Percentiles rank a stretch among this genome's conserved stretches.
Conservation (phyloP, 2,113 vertebrate species). For the Lepus timidus region DNA sequence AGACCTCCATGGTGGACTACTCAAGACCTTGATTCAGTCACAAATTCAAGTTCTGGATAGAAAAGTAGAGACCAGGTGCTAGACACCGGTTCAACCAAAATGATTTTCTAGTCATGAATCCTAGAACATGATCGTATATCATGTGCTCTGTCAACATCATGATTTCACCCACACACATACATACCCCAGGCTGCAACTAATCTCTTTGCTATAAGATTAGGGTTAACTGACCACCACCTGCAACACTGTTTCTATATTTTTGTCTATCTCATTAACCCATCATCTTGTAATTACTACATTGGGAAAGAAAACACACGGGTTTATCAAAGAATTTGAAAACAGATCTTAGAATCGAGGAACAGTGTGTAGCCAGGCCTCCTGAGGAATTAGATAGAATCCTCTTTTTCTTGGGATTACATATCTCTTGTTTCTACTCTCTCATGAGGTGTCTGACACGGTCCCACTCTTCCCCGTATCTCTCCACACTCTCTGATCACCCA, state of each 20-base stretch:
- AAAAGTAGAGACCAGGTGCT: not conserved
- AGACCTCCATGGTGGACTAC: not conserved
- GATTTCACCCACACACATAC: not conserved
- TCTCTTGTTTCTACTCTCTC: not conserved
- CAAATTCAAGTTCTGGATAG: not conserved
- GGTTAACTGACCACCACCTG: not conserved
- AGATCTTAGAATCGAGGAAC: not conserved
- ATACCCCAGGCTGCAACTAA: not conserved
- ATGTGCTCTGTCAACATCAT: not conserved
- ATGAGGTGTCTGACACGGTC: not conserved
- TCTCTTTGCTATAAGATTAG: not conserved
- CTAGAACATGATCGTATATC: not conserved
- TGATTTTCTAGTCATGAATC: not conserved
- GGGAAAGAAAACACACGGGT: not conserved
- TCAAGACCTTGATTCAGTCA: no score
- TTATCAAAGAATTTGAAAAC: not conserved
- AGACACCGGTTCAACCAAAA: not conserved
- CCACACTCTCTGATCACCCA: not conserved
- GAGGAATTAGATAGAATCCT: not conserved
- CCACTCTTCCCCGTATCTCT: not conserved
- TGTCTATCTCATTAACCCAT: not conserved
- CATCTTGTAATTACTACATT: not conserved
- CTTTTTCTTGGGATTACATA: not conserved
- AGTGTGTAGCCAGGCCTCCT: not conserved
- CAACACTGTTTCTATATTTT: not conserved